phyloP scores from a whole-genome alignment of 1,140 invertebrate genomes.

The Vanessa tameamea region DNA sequence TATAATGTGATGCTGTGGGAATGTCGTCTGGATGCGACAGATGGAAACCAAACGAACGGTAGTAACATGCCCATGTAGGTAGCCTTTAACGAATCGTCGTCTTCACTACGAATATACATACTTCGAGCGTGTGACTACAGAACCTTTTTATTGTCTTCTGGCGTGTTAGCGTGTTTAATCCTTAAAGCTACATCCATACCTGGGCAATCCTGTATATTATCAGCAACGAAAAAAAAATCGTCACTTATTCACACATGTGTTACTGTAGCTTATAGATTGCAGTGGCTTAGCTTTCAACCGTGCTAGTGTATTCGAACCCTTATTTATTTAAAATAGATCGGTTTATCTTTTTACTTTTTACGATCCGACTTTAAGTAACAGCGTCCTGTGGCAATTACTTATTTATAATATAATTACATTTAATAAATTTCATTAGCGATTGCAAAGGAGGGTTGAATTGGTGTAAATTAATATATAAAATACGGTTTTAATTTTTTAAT shows the following conservation, averaged over 20 bases:
- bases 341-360: neutral
- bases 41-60: neutral
- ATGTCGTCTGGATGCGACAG: neutral
- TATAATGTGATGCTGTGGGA: slow-evolving; percentile 4
- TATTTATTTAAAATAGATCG: neutral
- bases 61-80: slow-evolving; percentile 8
- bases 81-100: neutral
- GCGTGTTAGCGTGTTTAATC: too few species aligned
- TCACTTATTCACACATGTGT: too few species aligned
- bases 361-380: neutral
- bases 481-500: too few species aligned
- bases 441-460: neutral
- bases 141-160: too few species aligned
- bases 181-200: too few species aligned
- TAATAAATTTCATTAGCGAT: neutral
- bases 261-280: too few species aligned
- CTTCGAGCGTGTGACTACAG: too few species aligned
- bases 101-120: neutral
- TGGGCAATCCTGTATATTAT: too few species aligned
- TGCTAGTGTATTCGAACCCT: too few species aligned
- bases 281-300: too few species aligned
- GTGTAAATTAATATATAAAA: neutral
- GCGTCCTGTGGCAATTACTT: neutral
- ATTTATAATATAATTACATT: neutral
- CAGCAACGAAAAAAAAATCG: too few species aligned